These are phyloP conservation scores for Staurois parvus DNA, from an alignment of 2,797 vertebrate species.

Conservation along the genomic window DNA sequence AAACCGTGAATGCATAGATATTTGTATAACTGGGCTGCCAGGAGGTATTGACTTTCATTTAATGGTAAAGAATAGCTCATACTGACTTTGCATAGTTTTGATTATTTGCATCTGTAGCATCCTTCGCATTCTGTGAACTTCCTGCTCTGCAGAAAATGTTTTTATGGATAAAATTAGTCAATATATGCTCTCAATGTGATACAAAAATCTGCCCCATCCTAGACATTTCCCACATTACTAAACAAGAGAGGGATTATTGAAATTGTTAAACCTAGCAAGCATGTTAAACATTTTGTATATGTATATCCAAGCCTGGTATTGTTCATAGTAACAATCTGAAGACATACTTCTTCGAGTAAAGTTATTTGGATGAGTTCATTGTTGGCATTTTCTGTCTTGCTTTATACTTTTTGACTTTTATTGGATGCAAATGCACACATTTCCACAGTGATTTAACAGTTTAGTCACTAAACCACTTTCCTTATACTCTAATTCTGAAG, in stretches of 20 bases:
- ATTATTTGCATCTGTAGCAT: slow-evolving; percentile 50
- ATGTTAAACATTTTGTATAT: slow-evolving; percentile 43
- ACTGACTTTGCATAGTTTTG: slow-evolving; percentile 55
- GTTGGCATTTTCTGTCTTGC: slow-evolving; percentile 21
- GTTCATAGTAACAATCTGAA: slow-evolving; percentile 35
- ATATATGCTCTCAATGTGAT: background rate
- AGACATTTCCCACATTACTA: background rate
- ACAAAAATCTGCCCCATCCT: background rate
- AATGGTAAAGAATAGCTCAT: background rate
- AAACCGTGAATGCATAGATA: slow-evolving; percentile 40
- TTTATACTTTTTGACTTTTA: background rate
- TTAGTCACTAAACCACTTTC: background rate
- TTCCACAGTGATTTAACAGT: slow-evolving; percentile 29
- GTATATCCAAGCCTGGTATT: slow-evolving; percentile 29
- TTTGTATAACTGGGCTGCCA: slow-evolving; percentile 57
- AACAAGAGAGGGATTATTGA: slow-evolving; percentile 21
- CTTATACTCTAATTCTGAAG: too few relatives aligned
- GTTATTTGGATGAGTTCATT: slow-evolving; percentile 18
- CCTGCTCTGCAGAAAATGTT: slow-evolving; percentile 5
- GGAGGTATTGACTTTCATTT: slow-evolving; percentile 34
- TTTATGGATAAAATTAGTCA: background rate
- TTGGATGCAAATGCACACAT: slow-evolving; percentile 26
- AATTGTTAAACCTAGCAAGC: slow-evolving; percentile 38
- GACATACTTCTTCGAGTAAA: slow-evolving; percentile 18
- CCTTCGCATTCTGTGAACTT: background rate